Conservation (phyloP, 37 sponge, comb jelly and placozoan species). For the Agelas oroides region DNA sequence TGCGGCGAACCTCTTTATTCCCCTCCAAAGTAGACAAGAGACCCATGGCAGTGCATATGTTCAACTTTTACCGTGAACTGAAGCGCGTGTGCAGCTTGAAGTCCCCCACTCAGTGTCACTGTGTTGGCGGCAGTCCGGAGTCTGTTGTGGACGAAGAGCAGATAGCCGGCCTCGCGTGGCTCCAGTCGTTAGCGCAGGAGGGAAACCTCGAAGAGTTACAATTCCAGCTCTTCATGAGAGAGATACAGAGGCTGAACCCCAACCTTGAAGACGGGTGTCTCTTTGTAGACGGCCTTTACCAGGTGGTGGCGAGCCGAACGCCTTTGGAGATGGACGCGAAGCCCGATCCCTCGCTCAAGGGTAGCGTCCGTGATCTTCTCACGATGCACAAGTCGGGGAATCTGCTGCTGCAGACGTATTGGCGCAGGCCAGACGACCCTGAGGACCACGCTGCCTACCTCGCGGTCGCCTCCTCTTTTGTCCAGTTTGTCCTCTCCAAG, state of each 20-base stretch:
- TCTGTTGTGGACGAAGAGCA: not conserved
- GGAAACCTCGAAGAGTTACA: not conserved
- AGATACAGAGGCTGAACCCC: slow-evolving; percentile 30
- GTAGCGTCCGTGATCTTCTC: not conserved
- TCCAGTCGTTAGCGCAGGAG: slow-evolving; percentile 13
- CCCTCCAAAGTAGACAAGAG: not conserved
- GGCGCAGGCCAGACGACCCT: slow-evolving; percentile 19
- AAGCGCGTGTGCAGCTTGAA: not conserved
- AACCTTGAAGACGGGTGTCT: slow-evolving; percentile 9
- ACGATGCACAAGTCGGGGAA: not conserved
- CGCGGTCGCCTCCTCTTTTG: slow-evolving; percentile 30
- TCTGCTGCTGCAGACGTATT: slow-evolving; percentile 19
- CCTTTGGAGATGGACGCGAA: not conserved
- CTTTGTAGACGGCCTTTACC: slow-evolving; percentile 35
- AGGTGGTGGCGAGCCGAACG: slow-evolving; percentile 4
- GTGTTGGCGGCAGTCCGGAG: not conserved
- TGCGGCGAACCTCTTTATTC: slow-evolving; percentile 1
- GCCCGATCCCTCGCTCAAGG: not conserved
- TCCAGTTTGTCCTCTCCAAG: slow-evolving; percentile 3
- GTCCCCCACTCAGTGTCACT: no score
- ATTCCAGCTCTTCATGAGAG: slow-evolving; percentile 7
- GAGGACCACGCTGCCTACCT: slow-evolving; percentile 26
- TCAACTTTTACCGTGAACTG: slow-evolving; percentile 17
- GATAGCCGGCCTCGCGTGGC: not conserved
- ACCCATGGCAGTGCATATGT: slow-evolving; percentile 16